Base-by-base conservation (phyloP, 2,113 vertebrate genomes). In the Trogon surrucura region DNA sequence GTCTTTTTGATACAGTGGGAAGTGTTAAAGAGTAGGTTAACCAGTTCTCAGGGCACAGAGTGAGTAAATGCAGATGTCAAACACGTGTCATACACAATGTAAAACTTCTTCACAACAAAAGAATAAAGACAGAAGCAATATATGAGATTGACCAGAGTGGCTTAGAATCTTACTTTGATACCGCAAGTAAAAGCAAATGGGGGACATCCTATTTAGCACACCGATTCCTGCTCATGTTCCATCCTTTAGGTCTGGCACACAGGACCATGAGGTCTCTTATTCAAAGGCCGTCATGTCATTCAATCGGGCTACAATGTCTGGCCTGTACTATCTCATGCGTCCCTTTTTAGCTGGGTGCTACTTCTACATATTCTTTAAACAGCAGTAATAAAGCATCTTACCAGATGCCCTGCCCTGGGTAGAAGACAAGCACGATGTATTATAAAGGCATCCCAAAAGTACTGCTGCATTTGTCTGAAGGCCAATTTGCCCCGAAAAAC, bases 391-490 rank as follows among this genome's bases (percentile, higher is more conserved):
- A 83, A 91, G 16, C 15, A 57, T 45, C 96, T 97, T 95, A 99
- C 99, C 99, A 30, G 99, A 98, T 36, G 98, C 98, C 97, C 98
- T 98, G 74, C 96, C 99, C 94, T 98, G 98, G 36, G 97, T 97
- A 94, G 97, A 98, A 84, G 98, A 99, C 84, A 99, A 86, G 65
- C 98, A 98, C 73, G 99, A 98, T 79, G 99, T 97, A 95, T 99
- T 97, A 95, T 99, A 97, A 96, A 99, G 97, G 72, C 98, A 98
- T 75, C 98, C 99, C 84, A 99, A 81, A 93, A 99, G 97, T 97
- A 98, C 98, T 29, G 99, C 97, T 71, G 99, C 98, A 95, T 99
- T 99, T 93, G 99, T 99, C 95, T 99, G 99, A 95, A 99, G 97
- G 48, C 99, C 99, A 79, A 99, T 98, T 53, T 98, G 98, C 65